These are phyloP conservation scores for Pseudoips prasinana DNA, from an alignment of 2,888 invertebrate species.

Conservation along the genomic window DNA sequence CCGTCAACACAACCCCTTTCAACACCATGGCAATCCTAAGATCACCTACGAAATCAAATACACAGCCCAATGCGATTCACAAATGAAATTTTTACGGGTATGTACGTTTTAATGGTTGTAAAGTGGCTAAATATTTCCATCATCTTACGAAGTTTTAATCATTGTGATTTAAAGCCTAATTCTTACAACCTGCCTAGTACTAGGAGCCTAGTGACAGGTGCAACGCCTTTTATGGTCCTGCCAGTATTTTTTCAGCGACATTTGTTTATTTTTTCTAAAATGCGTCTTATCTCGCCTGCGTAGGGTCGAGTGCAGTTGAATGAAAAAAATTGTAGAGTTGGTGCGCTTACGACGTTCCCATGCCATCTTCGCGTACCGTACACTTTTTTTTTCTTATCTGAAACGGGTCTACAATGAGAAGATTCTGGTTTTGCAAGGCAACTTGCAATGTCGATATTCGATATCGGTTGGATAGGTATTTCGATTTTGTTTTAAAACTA, in stretches of 20 bases:
- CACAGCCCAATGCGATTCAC: no score
- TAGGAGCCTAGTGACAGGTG: constrained; percentile 69
- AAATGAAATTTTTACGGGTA: no score
- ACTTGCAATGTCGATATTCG: constrained; percentile 67
- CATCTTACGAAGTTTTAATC: constrained; percentile 14
- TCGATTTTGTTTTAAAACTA: constrained; percentile 39
- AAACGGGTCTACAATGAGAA: constrained; percentile 76
- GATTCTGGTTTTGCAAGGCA: constrained; percentile 78
- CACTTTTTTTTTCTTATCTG: constrained; percentile 57
- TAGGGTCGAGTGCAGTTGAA: constrained; percentile 47
- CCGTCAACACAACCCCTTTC: no score
- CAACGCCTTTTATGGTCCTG: constrained; percentile 61
- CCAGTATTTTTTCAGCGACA: constrained; percentile 47
- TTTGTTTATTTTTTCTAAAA: constrained; percentile 37
- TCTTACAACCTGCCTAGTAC: constrained; percentile 38
- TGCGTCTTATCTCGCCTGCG: constrained; percentile 42
- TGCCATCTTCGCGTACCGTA: constrained; percentile 66
- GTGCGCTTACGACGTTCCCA: constrained; percentile 69
- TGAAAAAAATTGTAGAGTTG: constrained; percentile 45
- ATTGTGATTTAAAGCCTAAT: constrained; percentile 44
- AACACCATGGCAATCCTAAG: no score
- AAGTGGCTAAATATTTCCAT: no score
- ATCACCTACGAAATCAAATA: no score
- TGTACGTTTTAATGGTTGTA: no score
- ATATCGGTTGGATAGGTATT: constrained; percentile 55